Base-by-base conservation (phyloP, 2,113 vertebrate species). In the Genyomyrus donnyi region DNA sequence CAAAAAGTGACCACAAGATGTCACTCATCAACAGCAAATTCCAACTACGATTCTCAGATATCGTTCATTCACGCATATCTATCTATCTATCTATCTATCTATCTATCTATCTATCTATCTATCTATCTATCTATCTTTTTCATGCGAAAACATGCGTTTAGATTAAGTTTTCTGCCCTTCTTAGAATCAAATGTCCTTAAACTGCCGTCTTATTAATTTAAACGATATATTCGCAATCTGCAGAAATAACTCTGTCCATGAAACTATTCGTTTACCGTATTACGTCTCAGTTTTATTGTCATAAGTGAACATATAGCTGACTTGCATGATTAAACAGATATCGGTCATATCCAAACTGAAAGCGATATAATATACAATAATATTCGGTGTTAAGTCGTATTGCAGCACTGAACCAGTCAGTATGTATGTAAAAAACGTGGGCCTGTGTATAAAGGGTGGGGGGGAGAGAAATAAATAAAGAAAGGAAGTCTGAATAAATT, bases 11-110 rank as follows among this genome's bases (percentile, higher is more conserved):
- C 83, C 83, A 85, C 83, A 48, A 48, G 83, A 85, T 85, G 83
- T n/a, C 83, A n/a, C 45, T 85, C 83, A n/a, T n/a, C 11, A 85
- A 85, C 83, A 48, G 45, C 45, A 85, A 85, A 85, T n/a, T n/a
- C 24, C 3, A 85, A 48, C 3, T 42, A 24, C 7, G 45, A 83
- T 2, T 42, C 7, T 46, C 15, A 83, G 17, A 42, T 83, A 31
- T 31, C 62, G 27, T 83, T 83, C 52, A 5, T 56, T 21, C 5
- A 56, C 19, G 1, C 19, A 56, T 53, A 53, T 53, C 50, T 53
- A 21, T 53, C 52, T 52, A 17, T 53, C 52, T 53, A 53, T 53
- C 17, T 53, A 56, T 56, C 53, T 56, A 56, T 56, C 53, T 56
- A 56, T 56, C 53, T 56, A 56, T 56, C 53, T 56, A 56, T 56